A percentile compares a stretch with the other conserved stretches of the same genome.
These are phyloP conservation scores for Abramis brama DNA, from an alignment of 2,113 vertebrate genomes.

Conservation along the genomic window DNA sequence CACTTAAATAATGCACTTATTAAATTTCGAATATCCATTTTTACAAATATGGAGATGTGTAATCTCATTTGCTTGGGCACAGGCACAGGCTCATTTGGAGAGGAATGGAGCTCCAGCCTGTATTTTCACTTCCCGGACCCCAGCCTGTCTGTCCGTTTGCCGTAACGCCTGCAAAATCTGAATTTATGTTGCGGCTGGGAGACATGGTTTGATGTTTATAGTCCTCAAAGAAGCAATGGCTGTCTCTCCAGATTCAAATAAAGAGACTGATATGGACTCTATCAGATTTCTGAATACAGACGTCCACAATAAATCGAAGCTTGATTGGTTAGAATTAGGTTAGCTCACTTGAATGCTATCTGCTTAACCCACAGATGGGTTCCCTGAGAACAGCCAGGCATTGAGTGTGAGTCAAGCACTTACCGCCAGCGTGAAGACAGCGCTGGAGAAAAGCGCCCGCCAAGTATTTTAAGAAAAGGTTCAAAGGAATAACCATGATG, in stretches of 20 bases:
- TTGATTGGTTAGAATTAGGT: constrained; percentile 83
- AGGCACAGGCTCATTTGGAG: constrained; percentile 68
- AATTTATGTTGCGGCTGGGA: constrained; percentile 80
- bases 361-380: constrained; percentile 83
- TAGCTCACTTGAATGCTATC: constrained; percentile 85
- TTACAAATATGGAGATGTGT: constrained; percentile 64
- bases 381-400: constrained; percentile 79
- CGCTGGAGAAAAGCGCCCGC: constrained; percentile 73
- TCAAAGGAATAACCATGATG: constrained; percentile 70
- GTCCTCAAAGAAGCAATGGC: constrained; percentile 75
- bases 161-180: constrained; percentile 77
- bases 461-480: constrained; percentile 64
- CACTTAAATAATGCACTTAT: constrained; percentile 58
- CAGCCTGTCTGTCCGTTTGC: constrained; percentile 73
- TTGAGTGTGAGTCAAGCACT: constrained; percentile 83
- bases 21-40: constrained; percentile 60
- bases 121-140: constrained; percentile 73
- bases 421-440: constrained; percentile 80
- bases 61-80: constrained; percentile 69
- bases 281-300: constrained; percentile 84
- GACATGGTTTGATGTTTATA: constrained; percentile 80
- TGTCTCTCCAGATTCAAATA: constrained; percentile 79
- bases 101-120: constrained; percentile 64
- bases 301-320: constrained; percentile 79
- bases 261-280: constrained; percentile 80